These are phyloP conservation scores for Chelmon rostratus DNA, from an alignment of 2,797 vertebrate species.

Conservation along the genomic window DNA sequence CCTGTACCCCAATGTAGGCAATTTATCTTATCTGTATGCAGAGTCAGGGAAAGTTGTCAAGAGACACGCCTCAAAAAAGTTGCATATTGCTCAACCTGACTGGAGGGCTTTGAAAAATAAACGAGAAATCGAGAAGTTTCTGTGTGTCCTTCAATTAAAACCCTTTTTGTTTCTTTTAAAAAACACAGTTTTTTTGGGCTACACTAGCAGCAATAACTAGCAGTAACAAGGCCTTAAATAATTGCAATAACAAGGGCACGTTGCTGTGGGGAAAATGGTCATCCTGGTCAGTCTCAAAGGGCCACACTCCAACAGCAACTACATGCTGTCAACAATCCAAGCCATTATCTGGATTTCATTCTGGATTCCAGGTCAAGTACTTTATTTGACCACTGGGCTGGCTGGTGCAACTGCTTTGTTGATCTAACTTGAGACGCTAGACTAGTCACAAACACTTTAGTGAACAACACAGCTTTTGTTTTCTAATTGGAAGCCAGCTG, in stretches of 20 bases:
- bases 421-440: constrained; percentile 28
- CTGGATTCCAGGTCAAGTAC: constrained; percentile 48
- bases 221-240: constrained; percentile 26
- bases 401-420: constrained; percentile 24
- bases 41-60: constrained; percentile 11
- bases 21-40: constrained; percentile 63
- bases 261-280: constrained; percentile 16
- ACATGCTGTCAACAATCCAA: constrained; percentile 36
- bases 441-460: constrained; percentile 4
- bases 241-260: constrained; percentile 5
- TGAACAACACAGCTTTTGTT: constrained; percentile 42
- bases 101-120: not conserved
- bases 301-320: constrained; percentile 29
- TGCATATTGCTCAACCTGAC: not conserved
- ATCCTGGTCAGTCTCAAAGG: constrained; percentile 23
- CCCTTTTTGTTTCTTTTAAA: not conserved
- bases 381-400: constrained; percentile 24
- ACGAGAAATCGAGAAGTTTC: not conserved
- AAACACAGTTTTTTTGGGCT: not conserved
- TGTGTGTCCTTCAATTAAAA: not conserved
- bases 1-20: not conserved
- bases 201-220: constrained; percentile 21
- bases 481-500: constrained; percentile 53
- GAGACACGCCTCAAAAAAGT: constrained; percentile 28
- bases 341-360: constrained; percentile 39